Percentiles rank a stretch among this genome's conserved stretches.
Evolutionary conservation across 2,113 vertebrate species (phyloP).

Genomic region (Phalacrocorax carbo): DNA sequence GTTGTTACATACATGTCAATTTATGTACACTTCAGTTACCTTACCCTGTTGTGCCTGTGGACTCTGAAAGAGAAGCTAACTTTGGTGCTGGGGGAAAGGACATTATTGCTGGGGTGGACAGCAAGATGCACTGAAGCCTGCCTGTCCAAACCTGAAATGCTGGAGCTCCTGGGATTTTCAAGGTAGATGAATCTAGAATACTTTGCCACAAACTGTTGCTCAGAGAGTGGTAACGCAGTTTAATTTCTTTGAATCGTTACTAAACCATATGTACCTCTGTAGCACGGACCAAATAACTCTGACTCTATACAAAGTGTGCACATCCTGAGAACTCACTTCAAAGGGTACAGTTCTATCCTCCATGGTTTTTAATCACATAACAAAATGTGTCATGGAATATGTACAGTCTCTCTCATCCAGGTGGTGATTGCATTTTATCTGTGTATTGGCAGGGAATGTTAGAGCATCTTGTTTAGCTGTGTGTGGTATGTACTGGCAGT

Average conservation of each 20-base stretch:
- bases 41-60: neutral
- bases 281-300: neutral
- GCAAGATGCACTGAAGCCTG: neutral
- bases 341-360: neutral
- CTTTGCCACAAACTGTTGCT: neutral
- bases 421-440: neutral
- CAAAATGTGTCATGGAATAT: neutral
- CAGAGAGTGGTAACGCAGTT: neutral
- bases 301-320: neutral
- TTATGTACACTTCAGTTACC: neutral
- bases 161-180: neutral
- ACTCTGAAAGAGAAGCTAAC: neutral
- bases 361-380: neutral
- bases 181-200: neutral
- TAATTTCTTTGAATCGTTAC: neutral
- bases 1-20: neutral
- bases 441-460: neutral
- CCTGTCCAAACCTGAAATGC: neutral
- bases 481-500: neutral
- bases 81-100: neutral
- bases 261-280: neutral
- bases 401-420: neutral
- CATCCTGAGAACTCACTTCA: neutral
- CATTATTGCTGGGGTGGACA: neutral
- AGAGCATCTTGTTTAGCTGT: constrained; percentile 25